phyloP scores from a whole-genome alignment of 2,888 invertebrate genomes.

The Bimastos eiseni region DNA sequence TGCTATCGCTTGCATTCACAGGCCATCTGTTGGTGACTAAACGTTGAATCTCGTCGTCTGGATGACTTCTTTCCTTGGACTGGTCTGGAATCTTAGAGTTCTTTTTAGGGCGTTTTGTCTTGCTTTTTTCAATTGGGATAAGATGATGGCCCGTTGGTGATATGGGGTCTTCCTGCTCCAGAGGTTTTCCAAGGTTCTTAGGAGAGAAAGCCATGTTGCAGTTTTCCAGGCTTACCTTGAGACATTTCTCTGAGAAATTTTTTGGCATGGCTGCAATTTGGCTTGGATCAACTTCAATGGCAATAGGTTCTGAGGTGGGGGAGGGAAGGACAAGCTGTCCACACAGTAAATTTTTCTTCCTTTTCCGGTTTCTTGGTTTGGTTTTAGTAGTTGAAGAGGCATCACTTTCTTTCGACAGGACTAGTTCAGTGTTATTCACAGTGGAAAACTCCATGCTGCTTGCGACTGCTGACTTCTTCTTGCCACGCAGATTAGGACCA shows the following conservation, averaged over 20 bases:
- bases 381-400: not conserved
- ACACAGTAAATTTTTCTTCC: not conserved
- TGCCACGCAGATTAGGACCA: not conserved
- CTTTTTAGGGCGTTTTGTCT: not conserved
- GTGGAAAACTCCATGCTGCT: not conserved
- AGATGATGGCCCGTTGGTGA: not conserved
- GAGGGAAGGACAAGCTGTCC: not conserved
- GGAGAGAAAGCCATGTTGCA: not conserved
- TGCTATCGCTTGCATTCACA: not conserved
- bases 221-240: slow-evolving; percentile 17
- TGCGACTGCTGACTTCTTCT: not conserved
- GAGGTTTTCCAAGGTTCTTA: not conserved
- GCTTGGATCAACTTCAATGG: not conserved
- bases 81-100: not conserved
- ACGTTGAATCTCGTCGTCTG: not conserved
- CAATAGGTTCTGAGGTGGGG: not conserved
- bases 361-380: slow-evolving; percentile 13
- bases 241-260: not conserved
- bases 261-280: not conserved
- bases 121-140: not conserved
- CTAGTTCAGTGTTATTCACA: not conserved
- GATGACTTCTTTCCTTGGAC: not conserved
- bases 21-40: not conserved
- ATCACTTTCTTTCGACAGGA: not conserved
- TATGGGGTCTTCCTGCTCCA: not conserved